Evolutionary conservation across 2,888 invertebrate species (phyloP).

Genomic region (Limnephilus rhombicus): DNA sequence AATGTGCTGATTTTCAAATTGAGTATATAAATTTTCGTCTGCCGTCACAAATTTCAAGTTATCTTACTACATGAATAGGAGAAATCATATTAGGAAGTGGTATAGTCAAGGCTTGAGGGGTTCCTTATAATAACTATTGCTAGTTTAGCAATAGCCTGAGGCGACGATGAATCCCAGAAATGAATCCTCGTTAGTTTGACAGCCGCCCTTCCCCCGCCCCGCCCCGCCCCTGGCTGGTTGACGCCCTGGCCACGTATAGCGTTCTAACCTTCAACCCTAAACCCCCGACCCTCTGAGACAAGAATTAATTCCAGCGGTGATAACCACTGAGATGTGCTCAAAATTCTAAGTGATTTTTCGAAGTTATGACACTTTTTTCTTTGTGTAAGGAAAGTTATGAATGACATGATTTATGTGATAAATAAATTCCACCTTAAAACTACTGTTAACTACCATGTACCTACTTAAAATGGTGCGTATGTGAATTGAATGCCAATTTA

Average conservation of each 20-base stretch:
- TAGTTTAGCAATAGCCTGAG: not conserved
- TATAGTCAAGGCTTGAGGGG: not conserved
- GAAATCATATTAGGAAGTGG: not conserved
- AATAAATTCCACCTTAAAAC: not conserved
- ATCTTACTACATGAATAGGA: too few relatives aligned
- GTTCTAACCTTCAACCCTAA: too few relatives aligned
- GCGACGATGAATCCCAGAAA: not conserved
- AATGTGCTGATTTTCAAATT: not conserved
- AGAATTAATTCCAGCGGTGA: not conserved
- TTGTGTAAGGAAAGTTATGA: not conserved
- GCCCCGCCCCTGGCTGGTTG: not conserved
- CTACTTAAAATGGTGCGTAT: too few relatives aligned
- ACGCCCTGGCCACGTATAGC: slow-evolving; percentile 21
- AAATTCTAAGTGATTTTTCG: not conserved
- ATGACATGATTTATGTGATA: not conserved
- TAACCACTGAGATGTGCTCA: not conserved
- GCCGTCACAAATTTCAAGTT: not conserved
- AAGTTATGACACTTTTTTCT: not conserved
- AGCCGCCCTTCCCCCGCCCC: not conserved
- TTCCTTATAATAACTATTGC: not conserved
- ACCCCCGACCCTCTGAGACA: not conserved
- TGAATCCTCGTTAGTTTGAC: slow-evolving; percentile 11
- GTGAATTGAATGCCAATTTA: too few relatives aligned
- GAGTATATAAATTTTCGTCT: not conserved
- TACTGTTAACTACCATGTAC: too few relatives aligned